Evolutionary conservation across 2,888 invertebrate genomes (phyloP), one percentile per base, ranked within the genome.

Genomic region (Xestobium rufovillosum): DNA sequence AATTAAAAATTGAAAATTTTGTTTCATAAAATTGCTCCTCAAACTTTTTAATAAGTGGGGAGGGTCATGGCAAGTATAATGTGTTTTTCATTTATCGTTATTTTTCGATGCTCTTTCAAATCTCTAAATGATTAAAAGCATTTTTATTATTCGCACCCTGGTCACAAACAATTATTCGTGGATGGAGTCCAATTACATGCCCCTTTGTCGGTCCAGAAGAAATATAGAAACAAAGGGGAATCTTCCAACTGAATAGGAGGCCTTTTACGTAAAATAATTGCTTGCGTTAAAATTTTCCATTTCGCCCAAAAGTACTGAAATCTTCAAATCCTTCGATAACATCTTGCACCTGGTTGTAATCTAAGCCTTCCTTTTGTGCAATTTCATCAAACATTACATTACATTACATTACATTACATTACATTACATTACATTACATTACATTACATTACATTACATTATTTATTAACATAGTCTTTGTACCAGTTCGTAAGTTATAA

Each of bases 61-160:
- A 19, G 23, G 6, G n/a, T 19, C 23, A 19, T 19, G n/a, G n/a
- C 6, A 8, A 8, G 23, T n/a, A 19, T 19, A 19, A 19, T 8
- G n/a, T n/a, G n/a, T n/a, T n/a, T 19, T 19, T 19, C n/a, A n/a
- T 19, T 19, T 19, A n/a, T 19, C n/a, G 6, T n/a, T 19, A 19
- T 19, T n/a, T n/a, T n/a, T n/a, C n/a, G n/a, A n/a, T n/a, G n/a
- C n/a, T n/a, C n/a, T n/a, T n/a, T 6, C 6, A 19, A 6, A 19
- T n/a, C 6, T 19, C n/a, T 19, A 19, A 19, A 6, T 8, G 6
- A 8, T 19, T 19, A 19, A 8, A 19, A 19, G 23, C n/a, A 19
- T 6, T n/a, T 19, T n/a, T 19, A n/a, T 19, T 19, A 19, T 19
- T 19, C 23, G 23, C 23, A 19, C 23, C 23, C n/a, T 19, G 23